Evolutionary conservation across 1,140 invertebrate genomes (phyloP), one percentile per base, ranked within the genome.

Genomic region (Drosophila pectinifera): DNA sequence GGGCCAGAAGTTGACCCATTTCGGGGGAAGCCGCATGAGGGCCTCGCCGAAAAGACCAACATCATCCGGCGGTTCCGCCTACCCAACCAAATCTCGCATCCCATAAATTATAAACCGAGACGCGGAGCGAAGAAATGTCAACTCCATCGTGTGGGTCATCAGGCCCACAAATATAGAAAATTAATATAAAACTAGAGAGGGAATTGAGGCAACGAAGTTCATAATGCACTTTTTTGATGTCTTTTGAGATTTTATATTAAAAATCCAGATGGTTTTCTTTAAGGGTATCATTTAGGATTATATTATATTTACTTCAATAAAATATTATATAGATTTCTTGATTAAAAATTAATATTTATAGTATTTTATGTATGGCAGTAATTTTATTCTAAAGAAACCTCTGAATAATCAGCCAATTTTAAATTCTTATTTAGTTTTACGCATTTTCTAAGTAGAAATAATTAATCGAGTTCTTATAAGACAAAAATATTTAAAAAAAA

Each of bases 131-230:
- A 45, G 48, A 72, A 79, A 67, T 68, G 73, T 58, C 69, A 56
- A 57, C 55, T 77, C 63, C 68, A 61, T 68, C 80, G 80, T 74
- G 80, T 82, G 80, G 80, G 80, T 82, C 77, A 56, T 82, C 77
- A 43, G 56, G 38, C 67, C 67, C 63, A 68, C 68, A 82, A 77
- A 78, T 81, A 67, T 77, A 82, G 78, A 65, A 70, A 70, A 57
- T 70, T 46, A 41, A 36, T 53, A 43, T 31, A 31, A 43, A 42
- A 4, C 1, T 10, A 20, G 18, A 10, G 10, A 14, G 11, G 1
- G n/a, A 10, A 16, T n/a, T 0, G 1, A 1, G 3, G 5, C 14
- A 57, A 31, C 65, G 65, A 70, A 70, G 34, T 7, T 39, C 1
- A 3, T 11, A n/a, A 43, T 70, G 42, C 68, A 16, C 68, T 70